phyloP scores from a whole-genome alignment of 2,113 vertebrate species.

The Dendrocopos noguchii region DNA sequence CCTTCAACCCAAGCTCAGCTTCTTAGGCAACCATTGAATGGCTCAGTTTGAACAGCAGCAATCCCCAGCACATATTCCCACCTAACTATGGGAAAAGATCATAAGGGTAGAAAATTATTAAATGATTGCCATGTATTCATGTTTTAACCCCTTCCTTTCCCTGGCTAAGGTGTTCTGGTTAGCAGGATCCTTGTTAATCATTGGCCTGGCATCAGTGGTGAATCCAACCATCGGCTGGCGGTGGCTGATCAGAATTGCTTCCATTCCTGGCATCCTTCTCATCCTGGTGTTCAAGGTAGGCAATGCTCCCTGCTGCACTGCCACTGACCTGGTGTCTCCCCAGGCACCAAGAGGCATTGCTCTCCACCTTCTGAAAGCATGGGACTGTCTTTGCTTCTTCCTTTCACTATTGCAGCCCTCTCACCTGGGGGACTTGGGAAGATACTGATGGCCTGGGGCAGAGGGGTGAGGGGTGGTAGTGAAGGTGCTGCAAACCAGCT shows the following conservation, averaged over 20 bases:
- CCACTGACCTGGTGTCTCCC: background rate
- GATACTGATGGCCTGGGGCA: background rate
- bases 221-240: conserved; percentile 90
- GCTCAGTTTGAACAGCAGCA: background rate
- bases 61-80: background rate
- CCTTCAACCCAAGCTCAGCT: background rate
- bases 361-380: accelerated
- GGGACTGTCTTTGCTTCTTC: background rate
- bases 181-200: conserved; percentile 89
- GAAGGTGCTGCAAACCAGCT: background rate
- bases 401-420: background rate
- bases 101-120: background rate
- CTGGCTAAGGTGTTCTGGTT: conserved; percentile 91
- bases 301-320: accelerated
- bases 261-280: conserved; percentile 88
- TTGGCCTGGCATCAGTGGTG: conserved; percentile 87
- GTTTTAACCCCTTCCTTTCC: background rate
- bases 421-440: accelerated
- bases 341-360: accelerated
- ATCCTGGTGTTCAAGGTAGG: conserved; percentile 88
- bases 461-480: accelerated
- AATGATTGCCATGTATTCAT: accelerated
- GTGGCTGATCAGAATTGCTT: conserved; percentile 91
- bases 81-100: background rate
- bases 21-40: background rate